phyloP scores from a whole-genome alignment of 2,113 vertebrate species.

The Dicaeum eximium region DNA sequence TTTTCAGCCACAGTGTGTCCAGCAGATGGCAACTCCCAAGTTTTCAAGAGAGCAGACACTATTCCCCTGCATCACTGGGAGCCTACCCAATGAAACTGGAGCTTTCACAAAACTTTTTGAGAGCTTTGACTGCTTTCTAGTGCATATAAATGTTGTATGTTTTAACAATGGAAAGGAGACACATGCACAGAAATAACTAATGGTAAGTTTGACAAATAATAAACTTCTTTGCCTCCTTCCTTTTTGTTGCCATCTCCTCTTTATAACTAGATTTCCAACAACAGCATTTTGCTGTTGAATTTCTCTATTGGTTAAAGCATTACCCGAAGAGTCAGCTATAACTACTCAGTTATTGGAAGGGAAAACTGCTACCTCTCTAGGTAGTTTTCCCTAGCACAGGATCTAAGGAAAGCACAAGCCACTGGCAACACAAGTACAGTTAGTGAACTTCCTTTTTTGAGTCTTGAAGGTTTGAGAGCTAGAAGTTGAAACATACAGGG shows the following conservation, averaged over 20 bases:
- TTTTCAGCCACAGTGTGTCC: background rate
- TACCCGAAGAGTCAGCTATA: background rate
- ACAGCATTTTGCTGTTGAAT: background rate
- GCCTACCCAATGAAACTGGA: accelerated
- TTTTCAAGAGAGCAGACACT: background rate
- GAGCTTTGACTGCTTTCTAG: background rate
- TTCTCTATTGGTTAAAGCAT: background rate
- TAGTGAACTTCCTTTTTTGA: background rate
- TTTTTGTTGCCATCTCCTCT: background rate
- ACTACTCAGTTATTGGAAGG: background rate
- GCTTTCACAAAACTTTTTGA: background rate
- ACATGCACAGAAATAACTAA: background rate
- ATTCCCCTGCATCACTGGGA: background rate
- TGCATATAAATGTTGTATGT: background rate
- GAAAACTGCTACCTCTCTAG: background rate
- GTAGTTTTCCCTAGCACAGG: background rate
- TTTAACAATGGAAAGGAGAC: background rate
- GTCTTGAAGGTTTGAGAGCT: background rate
- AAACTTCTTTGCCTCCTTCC: background rate
- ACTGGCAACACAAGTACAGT: background rate
- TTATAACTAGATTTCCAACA: background rate
- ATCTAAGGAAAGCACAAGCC: background rate
- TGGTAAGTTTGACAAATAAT: background rate
- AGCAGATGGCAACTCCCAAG: background rate
- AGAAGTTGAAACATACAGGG: background rate